phyloP scores from a whole-genome alignment of 1,140 invertebrate species.

The Nasonia vitripennis region DNA sequence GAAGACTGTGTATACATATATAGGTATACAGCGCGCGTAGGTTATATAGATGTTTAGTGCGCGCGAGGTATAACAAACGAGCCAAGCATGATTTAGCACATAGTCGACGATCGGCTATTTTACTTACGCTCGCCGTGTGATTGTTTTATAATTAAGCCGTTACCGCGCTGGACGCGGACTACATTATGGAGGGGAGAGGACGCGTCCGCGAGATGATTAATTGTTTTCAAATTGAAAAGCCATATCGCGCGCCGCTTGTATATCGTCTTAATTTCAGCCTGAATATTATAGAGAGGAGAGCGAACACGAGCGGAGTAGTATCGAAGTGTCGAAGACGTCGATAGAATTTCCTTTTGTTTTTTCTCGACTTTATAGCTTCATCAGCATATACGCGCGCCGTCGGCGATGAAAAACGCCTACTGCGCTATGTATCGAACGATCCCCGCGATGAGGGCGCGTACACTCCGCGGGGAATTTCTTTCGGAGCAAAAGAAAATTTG shows the following conservation, averaged over 20 bases:
- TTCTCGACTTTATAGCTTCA: not conserved
- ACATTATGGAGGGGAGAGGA: not conserved
- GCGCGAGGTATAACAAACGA: slow-evolving; percentile 70
- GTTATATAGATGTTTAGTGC: slow-evolving; percentile 3
- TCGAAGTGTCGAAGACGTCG: not conserved
- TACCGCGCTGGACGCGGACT: slow-evolving; percentile 58
- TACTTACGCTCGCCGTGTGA: slow-evolving; percentile 64
- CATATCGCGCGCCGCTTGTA: slow-evolving; percentile 56
- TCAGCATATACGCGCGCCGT: not conserved
- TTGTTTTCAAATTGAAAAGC: slow-evolving; percentile 75
- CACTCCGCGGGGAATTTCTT: slow-evolving; percentile 31
- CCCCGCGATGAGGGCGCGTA: not conserved
- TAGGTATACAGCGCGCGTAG: not conserved
- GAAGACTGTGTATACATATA: not conserved
- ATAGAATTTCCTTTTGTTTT: slow-evolving; percentile 40
- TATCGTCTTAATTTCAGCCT: slow-evolving; percentile 69
- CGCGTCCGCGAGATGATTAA: slow-evolving; percentile 67
- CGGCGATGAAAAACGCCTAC: slow-evolving; percentile 32
- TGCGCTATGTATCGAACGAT: slow-evolving; percentile 35
- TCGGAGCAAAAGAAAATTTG: slow-evolving; percentile 15
- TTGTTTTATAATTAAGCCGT: slow-evolving; percentile 76
- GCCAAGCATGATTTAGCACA: slow-evolving; percentile 74
- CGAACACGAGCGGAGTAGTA: slow-evolving; percentile 1
- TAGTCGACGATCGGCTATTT: slow-evolving; percentile 58
- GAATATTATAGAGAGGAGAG: not conserved